Evolutionary conservation across 2,113 vertebrate genomes (phyloP), one percentile per base, ranked within the genome.

Genomic region (Gadus chalcogrammus): DNA sequence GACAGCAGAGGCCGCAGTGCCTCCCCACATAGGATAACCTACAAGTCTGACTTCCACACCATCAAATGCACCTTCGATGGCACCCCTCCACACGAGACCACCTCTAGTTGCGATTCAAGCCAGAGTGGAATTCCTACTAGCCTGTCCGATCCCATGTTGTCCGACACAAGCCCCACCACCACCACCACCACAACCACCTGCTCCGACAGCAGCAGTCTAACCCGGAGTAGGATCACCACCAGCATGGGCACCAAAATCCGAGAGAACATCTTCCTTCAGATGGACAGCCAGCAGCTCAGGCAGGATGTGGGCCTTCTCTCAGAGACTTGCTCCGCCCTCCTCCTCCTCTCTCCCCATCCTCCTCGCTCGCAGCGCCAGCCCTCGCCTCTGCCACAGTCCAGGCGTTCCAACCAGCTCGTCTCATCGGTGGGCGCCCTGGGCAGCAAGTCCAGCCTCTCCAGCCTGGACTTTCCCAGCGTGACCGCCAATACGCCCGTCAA

Each of bases 11-110:
- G 91, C 70, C 89, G 95, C 84, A 95, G 94, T 84, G 94, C 93
- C 82, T 96, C 94, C 73, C 95, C 95, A 16, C 95, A 96, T 80
- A 90, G 94, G 84, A 96, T 95, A 74, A 88, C 93, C n/a, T 97
- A 96, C 73, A 96, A 95, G 84, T 91, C 94, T 0, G 95, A 96
- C 84, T 95, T 97, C 73, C 94, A 95, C 66, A 90, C 95, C 60
- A 94, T 97, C 71, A 97, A 95, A 78, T 95, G 94, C 73, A 93
- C 94, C 67, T 96, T 96, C 74, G 94, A 97, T 77, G 91, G 91
- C 61, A 84, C 84, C 18, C 52, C 68, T 9, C 75, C 71, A 8
- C n/a, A 70, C 59, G 81, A 71, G 35, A 67, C 82, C 66, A 85
- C 73, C 74, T 3, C 77, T 27, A 18, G 63, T 15, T 6, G 52